phyloP scores from a whole-genome alignment of 1,140 invertebrate genomes.

The Drosophila repleta region DNA sequence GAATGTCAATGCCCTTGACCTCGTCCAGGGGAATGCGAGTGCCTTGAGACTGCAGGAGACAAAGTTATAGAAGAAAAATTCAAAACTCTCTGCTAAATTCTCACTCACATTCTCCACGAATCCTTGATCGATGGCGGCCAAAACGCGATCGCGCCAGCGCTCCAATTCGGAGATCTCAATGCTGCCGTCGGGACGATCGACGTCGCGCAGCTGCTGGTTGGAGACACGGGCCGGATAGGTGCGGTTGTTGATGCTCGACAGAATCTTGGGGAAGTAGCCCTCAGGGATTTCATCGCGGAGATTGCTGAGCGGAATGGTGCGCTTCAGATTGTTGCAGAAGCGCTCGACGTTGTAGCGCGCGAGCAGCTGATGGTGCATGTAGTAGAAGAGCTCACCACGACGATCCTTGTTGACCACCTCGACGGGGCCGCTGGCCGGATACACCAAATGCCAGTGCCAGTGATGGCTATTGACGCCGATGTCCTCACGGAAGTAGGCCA shows the following conservation, averaged over 20 bases:
- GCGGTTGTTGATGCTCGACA: constrained; percentile 85
- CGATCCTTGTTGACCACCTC: constrained; percentile 87
- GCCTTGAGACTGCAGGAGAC: constrained; percentile 41
- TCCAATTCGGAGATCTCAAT: constrained; percentile 86
- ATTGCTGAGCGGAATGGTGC: constrained; percentile 85
- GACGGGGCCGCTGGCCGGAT: constrained; percentile 85
- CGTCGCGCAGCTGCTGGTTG: constrained; percentile 84
- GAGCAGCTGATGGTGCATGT: constrained; percentile 89
- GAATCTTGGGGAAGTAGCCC: constrained; percentile 86
- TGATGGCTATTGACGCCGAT: constrained; percentile 88
- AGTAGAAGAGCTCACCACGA: constrained; percentile 89
- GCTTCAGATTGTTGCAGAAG: constrained; percentile 85
- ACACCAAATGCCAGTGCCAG: constrained; percentile 91
- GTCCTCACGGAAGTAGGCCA: constrained; percentile 87
- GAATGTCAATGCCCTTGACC: constrained; percentile 85
- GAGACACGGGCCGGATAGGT: constrained; percentile 85
- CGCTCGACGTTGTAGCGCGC: constrained; percentile 86
- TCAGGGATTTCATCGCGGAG: constrained; percentile 85
- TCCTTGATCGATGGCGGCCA: constrained; percentile 87
- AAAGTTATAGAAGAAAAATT: too few species aligned
- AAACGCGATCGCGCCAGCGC: constrained; percentile 86
- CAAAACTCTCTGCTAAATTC: too few species aligned
- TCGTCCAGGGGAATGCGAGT: constrained; percentile 65
- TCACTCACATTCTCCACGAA: constrained; percentile 82
- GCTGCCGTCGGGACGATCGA: constrained; percentile 85